A percentile compares a stretch with the other conserved stretches of the same genome.
phyloP scores from a whole-genome alignment of 2,113 vertebrate genomes.

The Lota lota region DNA sequence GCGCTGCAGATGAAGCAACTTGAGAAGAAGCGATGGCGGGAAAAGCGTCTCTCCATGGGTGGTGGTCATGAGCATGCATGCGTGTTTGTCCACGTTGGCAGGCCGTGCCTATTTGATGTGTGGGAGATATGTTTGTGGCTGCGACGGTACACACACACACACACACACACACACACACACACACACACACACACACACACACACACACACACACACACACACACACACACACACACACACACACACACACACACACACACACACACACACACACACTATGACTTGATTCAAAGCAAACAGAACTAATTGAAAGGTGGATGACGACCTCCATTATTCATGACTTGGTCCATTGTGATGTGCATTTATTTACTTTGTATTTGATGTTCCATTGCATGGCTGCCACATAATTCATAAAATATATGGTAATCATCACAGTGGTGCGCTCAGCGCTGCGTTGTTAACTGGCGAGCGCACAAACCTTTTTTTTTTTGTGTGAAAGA shows the following conservation, averaged over 20 bases:
- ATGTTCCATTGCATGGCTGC: conserved; percentile 36
- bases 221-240: conserved; percentile 11
- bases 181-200: too few relatives aligned
- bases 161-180: too few relatives aligned
- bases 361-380: conserved; percentile 48
- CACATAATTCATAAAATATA: conserved; percentile 23
- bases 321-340: conserved; percentile 61
- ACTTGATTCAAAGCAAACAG: conserved; percentile 55
- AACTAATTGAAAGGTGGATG: conserved; percentile 54
- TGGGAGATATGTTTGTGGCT: too few relatives aligned
- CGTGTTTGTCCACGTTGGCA: conserved; percentile 52
- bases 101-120: conserved; percentile 41
- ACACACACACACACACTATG: background rate
- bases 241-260: conserved; percentile 10
- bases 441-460: background rate
- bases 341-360: conserved; percentile 31
- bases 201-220: background rate
- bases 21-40: conserved; percentile 10
- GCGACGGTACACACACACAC: background rate
- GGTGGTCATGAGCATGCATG: conserved; percentile 30
- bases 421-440: conserved; percentile 20
- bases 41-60: conserved; percentile 1
- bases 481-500: background rate
- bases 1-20: background rate
- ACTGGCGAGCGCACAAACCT: background rate